Base-by-base conservation (phyloP, 2,888 invertebrate genomes). In the Drosophila fulvimacula region DNA sequence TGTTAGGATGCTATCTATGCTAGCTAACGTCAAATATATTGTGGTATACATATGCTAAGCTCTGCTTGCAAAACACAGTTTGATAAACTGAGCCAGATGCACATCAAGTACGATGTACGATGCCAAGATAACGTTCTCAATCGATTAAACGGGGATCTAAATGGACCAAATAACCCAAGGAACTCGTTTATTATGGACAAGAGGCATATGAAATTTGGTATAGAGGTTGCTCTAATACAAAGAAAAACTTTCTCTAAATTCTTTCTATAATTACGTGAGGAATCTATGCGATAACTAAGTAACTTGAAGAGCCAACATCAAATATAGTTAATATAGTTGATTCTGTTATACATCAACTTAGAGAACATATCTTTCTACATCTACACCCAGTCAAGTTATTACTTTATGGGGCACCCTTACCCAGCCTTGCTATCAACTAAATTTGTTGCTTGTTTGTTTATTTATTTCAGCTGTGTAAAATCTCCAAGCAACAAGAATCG, bases 1-100 rank as follows among this genome's bases (percentile, higher is more conserved):
- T 30, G 48, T 48, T 48, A 1, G 27, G 17, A 5, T 48, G 17
- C 48, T 17, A 48, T 30, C 10, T 30, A 11, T 30, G 30, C 51
- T 17, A n/a, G n/a, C 39, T 39, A 24, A 51, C 60, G 76, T 49
- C 64, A 73, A 69, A 78, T 80, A 78, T 76, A 65, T 65, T 80
- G 66, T 68, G 51, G 65, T 76, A 65, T 15, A 67, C 60, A 66
- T 61, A 64, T 51, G 59, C 39, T 41, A 13, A 59, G 44, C 30
- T 24, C 57, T 9, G 17, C 6, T 27, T 38, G 46, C 27, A 4
- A 24, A 30, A 27, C 27, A 46, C 2, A 5, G 46, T n/a, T 30
- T 27, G 48, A 48, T 30, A 11, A 48, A 32, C 27, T 32, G 0
- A 32, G 1, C 32, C 30, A 32, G 30, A 48, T 32, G 30, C 48